phyloP scores from a whole-genome alignment of 2,888 invertebrate genomes.

The Acleris emargana region DNA sequence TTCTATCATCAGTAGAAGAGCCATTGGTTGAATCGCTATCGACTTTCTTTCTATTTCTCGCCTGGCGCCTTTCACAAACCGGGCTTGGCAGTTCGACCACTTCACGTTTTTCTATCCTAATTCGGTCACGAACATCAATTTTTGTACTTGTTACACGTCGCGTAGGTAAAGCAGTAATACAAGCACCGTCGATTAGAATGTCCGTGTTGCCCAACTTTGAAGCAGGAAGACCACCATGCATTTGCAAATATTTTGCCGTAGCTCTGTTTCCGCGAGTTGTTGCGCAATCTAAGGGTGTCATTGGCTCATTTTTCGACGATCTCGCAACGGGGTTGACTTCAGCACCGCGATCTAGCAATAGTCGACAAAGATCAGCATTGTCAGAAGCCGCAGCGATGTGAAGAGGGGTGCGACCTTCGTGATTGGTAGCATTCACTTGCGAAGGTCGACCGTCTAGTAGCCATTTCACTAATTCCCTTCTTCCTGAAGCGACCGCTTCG shows the following conservation, averaged over 20 bases:
- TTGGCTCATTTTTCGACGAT: conserved; percentile 91
- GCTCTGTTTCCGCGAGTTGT: conserved; percentile 93
- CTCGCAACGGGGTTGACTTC: conserved; percentile 93
- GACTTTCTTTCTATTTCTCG: conserved; percentile 55
- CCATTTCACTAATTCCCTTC: conserved; percentile 95
- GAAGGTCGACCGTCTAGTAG: conserved; percentile 92
- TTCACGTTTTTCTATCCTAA: conserved; percentile 79
- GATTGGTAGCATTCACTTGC: conserved; percentile 93
- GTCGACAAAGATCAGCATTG: conserved; percentile 95
- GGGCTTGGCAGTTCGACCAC: conserved; percentile 78
- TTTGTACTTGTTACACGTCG: conserved; percentile 79
- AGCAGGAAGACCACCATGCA: conserved; percentile 94
- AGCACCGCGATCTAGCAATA: conserved; percentile 92
- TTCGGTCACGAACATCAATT: conserved; percentile 77
- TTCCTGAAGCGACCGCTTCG: conserved; percentile 96
- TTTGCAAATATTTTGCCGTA: conserved; percentile 95
- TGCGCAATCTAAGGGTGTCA: conserved; percentile 97
- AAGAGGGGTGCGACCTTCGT: conserved; percentile 95
- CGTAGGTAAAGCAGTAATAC: conserved; percentile 72
- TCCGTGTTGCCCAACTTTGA: conserved; percentile 84
- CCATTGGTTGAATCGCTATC: conserved; percentile 68
- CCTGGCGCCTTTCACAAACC: conserved; percentile 56
- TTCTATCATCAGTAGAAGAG: conserved; percentile 76
- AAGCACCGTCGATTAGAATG: conserved; percentile 73
- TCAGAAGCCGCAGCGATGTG: conserved; percentile 98